These are phyloP conservation scores for Aurelia sp. DNA, from an alignment of 30 jellyfish, hydroid and myxozoan species.

Conservation along the genomic window DNA sequence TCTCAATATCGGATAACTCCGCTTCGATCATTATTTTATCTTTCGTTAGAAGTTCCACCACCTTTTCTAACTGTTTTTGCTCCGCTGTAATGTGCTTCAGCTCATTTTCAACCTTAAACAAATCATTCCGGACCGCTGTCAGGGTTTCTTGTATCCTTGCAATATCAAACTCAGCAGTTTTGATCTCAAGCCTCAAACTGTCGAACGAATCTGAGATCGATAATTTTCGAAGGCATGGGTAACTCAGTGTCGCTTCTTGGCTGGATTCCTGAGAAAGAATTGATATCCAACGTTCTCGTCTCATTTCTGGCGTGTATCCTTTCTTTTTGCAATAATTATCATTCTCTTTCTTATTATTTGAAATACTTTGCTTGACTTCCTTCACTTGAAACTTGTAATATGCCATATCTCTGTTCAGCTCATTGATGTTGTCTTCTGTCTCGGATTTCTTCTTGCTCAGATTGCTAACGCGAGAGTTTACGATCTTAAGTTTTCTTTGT, in stretches of 20 bases:
- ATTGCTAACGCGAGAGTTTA: neutral
- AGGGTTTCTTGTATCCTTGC: slow-evolving; percentile 28
- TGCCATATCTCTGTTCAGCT: neutral
- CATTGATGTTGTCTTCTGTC: neutral
- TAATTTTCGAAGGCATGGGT: slow-evolving; percentile 1
- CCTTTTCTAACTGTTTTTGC: slow-evolving; percentile 9
- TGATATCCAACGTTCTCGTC: slow-evolving; percentile 33
- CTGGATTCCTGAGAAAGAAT: neutral
- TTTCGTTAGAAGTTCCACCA: slow-evolving; percentile 9
- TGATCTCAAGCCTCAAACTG: slow-evolving; percentile 31
- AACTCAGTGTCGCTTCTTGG: neutral
- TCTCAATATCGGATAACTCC: slow-evolving; percentile 3
- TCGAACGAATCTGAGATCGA: slow-evolving; percentile 16
- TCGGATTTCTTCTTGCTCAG: neutral
- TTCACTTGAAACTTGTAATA: slow-evolving; percentile 7
- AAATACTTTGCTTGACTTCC: slow-evolving; percentile 27
- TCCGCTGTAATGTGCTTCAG: slow-evolving; percentile 9
- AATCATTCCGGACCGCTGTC: slow-evolving; percentile 21
- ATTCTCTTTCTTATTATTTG: neutral
- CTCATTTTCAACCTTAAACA: slow-evolving; percentile 26
- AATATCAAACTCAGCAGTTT: slow-evolving; percentile 35
- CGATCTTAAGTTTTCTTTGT: neutral
- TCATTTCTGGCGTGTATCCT: neutral
- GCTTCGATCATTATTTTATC: slow-evolving; percentile 19
- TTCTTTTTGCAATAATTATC: neutral